Percentiles rank a stretch among this genome's conserved stretches.
These are phyloP conservation scores for Leptura quadrifasciata DNA, from an alignment of 2,888 invertebrate genomes.

Conservation along the genomic window DNA sequence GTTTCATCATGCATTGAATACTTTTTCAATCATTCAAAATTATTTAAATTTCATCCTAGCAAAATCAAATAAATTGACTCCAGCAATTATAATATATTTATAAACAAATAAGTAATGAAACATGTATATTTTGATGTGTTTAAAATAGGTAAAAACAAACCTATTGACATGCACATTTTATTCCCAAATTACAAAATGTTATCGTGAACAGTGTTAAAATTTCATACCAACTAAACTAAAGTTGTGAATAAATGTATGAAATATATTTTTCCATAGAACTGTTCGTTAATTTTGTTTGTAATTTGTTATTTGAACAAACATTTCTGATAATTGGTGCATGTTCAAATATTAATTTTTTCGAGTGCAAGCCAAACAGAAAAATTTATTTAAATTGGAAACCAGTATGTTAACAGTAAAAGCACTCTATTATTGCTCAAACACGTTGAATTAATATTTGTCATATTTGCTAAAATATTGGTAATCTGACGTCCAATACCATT, in stretches of 20 bases:
- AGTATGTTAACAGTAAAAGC: constrained; percentile 19
- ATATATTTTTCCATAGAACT: constrained; percentile 12
- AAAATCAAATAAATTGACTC: too few species aligned
- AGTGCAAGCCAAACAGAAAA: constrained; percentile 20
- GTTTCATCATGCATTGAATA: too few species aligned
- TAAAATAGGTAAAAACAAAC: not conserved
- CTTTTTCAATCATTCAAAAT: too few species aligned
- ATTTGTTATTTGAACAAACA: constrained; percentile 23
- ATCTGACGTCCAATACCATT: not conserved
- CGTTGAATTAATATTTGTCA: not conserved
- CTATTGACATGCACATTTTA: not conserved
- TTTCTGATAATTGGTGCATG: constrained; percentile 7
- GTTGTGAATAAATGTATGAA: constrained; percentile 5
- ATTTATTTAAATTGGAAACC: constrained; percentile 16
- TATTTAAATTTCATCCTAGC: too few species aligned
- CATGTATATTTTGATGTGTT: too few species aligned
- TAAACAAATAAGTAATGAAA: too few species aligned
- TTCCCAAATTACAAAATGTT: not conserved
- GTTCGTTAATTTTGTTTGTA: constrained; percentile 14
- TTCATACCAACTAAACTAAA: constrained; percentile 4
- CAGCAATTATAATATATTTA: too few species aligned
- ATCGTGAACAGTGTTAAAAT: not conserved
- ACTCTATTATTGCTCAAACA: constrained; percentile 6
- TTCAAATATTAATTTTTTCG: constrained; percentile 21
- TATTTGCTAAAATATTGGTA: not conserved